Evolutionary conservation across 92 coral and sea anemone genomes (phyloP), one percentile per base, ranked within the genome.

Genomic region (Metridium senile): DNA sequence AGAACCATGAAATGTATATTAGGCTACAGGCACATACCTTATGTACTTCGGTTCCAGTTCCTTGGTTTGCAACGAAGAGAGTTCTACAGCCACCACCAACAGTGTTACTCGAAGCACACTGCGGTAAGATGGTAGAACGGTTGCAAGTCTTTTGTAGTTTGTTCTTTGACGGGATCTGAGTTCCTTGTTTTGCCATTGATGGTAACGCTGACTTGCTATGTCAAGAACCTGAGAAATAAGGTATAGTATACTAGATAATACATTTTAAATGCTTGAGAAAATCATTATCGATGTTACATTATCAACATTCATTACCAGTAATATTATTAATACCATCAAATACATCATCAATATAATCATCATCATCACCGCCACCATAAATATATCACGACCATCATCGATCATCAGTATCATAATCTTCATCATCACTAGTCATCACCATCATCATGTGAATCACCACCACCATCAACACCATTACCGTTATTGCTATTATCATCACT

Each of bases 81-180:
- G 69, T 57, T 94, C 92, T 4, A 1, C 61, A 26, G 81, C 70
- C 16, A 94, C 80, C 56, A 89, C 70, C 33, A 73, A 74, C 52
- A 85, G 70, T 66, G 78, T 72, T 23, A 90, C 67, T 76, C 79
- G 71, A 20, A 90, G 56, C 33, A 67, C 72, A 25, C 64, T 64
- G 52, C 64, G 66, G 21, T 88, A 58, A 46, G 58, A 52, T 23
- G 98, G 97, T 45, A 86, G 23, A 63, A 85, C 86, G 3, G 47
- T 56, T 91, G 86, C 81, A 51, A 91, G 63, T 27, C 98, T 89
- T 72, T 82, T 88, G 69, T 86, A 91, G 84, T 94, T 94, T 47
- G 80, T 68, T 32, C 98, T 89, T 68, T 94, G 97, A 19, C 97
- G 83, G 30, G 95, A 92, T 68, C 97, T 83, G 16, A 94, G 76